Percentiles rank a stretch among this genome's conserved stretches.
These are phyloP conservation scores for Drosophila meridiana DNA, from an alignment of 2,888 invertebrate species.

Conservation along the genomic window DNA sequence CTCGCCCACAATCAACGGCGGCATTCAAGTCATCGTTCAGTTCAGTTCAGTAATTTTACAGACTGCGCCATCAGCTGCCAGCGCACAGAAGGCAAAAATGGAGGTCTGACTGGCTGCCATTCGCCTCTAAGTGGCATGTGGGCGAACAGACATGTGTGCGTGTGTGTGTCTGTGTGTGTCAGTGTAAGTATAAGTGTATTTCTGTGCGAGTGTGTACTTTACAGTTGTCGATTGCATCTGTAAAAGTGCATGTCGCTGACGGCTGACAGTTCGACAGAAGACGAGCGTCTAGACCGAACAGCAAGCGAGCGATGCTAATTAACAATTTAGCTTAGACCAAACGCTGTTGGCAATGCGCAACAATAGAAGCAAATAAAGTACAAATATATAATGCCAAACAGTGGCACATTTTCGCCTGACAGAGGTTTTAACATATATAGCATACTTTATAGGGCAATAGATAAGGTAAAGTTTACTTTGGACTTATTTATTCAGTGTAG, in stretches of 20 bases:
- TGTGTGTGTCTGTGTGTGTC: background rate
- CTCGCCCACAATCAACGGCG: constrained; percentile 37
- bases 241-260: constrained; percentile 50
- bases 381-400: constrained; percentile 13
- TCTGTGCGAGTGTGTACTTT: constrained; percentile 31
- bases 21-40: constrained; percentile 81
- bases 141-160: background rate
- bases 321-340: constrained; percentile 20
- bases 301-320: constrained; percentile 40
- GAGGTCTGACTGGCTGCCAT: constrained; percentile 27
- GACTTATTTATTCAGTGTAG: no score
- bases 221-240: constrained; percentile 72
- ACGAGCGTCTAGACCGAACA: constrained; percentile 15
- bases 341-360: constrained; percentile 18
- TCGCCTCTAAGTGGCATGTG: constrained; percentile 18
- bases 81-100: constrained; percentile 55
- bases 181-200: background rate
- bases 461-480: no score
- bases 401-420: background rate
- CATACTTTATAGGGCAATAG: constrained; percentile 31
- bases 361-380: constrained; percentile 33
- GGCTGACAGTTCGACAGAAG: constrained; percentile 47
- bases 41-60: constrained; percentile 80
- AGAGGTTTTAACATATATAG: constrained; percentile 1
- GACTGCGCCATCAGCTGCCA: constrained; percentile 74